Evolutionary conservation across 2,797 vertebrate genomes (phyloP).

Genomic region (Apogon hyalosoma): DNA sequence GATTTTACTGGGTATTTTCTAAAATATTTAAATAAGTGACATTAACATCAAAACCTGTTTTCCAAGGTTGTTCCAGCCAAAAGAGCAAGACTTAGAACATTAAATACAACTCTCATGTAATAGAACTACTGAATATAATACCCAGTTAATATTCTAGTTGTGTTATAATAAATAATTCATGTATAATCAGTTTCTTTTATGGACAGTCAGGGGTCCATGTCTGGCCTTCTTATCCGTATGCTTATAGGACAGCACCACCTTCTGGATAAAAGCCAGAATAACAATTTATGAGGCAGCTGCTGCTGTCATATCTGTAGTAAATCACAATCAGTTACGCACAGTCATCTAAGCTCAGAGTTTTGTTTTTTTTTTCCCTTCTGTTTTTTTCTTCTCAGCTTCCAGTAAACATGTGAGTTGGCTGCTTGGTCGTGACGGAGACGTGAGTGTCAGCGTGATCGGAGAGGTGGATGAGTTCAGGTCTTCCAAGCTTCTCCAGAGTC

Average conservation of each 20-base stretch:
- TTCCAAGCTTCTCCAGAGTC: constrained; percentile 76
- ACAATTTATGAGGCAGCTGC: not conserved
- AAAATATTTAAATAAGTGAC: no score
- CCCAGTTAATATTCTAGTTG: no score
- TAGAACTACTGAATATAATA: no score
- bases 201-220: not conserved
- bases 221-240: not conserved
- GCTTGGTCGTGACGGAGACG: constrained; percentile 84
- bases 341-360: no score
- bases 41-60: no score
- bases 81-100: no score
- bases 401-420: constrained; percentile 80
- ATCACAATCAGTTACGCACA: no score
- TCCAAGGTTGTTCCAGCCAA: no score
- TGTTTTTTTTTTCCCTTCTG: not conserved
- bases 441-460: constrained; percentile 82
- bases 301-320: not conserved
- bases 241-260: constrained; percentile 73
- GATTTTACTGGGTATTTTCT: no score
- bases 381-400: constrained; percentile 38
- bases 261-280: constrained; percentile 59
- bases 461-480: constrained; percentile 80
- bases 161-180: no score
- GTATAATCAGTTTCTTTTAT: not conserved
- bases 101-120: no score